These are phyloP conservation scores for Phodopus roborovskii DNA, from an alignment of 2,113 vertebrate genomes.

Conservation along the genomic window DNA sequence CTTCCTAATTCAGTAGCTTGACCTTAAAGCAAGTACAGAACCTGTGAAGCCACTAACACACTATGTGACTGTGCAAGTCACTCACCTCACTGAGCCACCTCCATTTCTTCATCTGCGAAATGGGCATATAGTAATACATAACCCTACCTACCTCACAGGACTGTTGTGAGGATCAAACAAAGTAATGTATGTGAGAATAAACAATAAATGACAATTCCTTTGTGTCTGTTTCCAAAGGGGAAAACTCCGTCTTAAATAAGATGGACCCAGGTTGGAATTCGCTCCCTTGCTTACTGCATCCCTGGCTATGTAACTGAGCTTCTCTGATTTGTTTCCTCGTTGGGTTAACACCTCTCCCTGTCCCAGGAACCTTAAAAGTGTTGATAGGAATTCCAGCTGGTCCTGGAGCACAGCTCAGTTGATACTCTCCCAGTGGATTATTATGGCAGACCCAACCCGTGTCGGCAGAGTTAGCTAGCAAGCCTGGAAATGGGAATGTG, in stretches of 20 bases:
- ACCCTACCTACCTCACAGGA: slow-evolving; percentile 80
- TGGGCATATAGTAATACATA: slow-evolving; percentile 59
- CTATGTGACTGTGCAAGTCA: slow-evolving; percentile 60
- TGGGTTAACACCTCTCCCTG: neutral
- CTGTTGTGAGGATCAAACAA: slow-evolving; percentile 77
- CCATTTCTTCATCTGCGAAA: slow-evolving; percentile 74
- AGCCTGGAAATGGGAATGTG: neutral
- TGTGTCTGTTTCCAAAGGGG: slow-evolving; percentile 11
- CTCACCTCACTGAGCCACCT: slow-evolving; percentile 69
- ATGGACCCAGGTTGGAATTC: neutral
- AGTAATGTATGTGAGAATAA: slow-evolving; percentile 64
- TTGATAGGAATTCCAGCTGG: neutral
- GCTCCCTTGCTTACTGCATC: neutral
- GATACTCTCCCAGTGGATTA: neutral
- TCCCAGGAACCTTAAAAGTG: neutral
- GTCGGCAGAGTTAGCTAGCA: neutral
- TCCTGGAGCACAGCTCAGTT: neutral
- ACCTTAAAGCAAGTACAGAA: slow-evolving; percentile 50
- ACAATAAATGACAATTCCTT: neutral
- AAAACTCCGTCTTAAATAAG: neutral
- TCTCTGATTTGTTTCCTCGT: neutral
- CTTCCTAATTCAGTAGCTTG: slow-evolving; percentile 71
- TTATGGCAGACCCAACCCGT: neutral
- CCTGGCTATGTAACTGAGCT: neutral
- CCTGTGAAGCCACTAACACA: slow-evolving; percentile 54